A percentile compares a stretch with the other conserved stretches of the same genome.
Conservation (phyloP, 2,113 vertebrate species). For the Microtus oregoni region DNA sequence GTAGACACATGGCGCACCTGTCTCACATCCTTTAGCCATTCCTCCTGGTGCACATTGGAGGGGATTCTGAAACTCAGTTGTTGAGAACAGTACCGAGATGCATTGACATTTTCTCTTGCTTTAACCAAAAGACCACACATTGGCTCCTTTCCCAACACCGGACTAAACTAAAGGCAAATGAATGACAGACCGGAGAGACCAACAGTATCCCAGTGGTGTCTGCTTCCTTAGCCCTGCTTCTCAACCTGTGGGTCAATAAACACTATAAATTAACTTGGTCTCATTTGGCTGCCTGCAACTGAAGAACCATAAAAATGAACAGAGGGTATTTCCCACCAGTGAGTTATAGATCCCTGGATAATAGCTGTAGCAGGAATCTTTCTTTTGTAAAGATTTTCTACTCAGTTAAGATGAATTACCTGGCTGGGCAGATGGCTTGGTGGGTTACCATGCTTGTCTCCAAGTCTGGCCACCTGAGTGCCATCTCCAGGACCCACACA, state of each 20-base stretch:
- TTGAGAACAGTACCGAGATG: not conserved
- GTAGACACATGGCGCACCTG: not conserved
- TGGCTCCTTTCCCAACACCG: not conserved
- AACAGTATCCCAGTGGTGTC: not conserved
- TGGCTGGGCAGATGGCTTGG: not conserved
- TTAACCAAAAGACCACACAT: not conserved
- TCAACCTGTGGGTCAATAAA: conserved; percentile 1
- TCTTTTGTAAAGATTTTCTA: conserved; percentile 22
- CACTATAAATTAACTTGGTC: not conserved
- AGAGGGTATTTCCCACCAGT: not conserved
- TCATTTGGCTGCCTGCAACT: not conserved
- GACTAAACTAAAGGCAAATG: conserved; percentile 29
- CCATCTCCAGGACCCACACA: too few relatives aligned
- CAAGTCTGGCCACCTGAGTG: not conserved
- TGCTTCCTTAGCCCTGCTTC: conserved; percentile 20
- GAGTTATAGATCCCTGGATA: not conserved
- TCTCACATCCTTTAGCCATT: not conserved
- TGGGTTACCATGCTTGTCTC: not conserved
- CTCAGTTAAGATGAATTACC: conserved; percentile 22
- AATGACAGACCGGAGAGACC: not conserved
- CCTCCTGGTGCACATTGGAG: not conserved
- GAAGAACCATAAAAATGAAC: not conserved
- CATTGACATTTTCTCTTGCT: not conserved
- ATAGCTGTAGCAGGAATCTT: not conserved
- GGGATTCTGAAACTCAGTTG: not conserved